Evolutionary conservation across 2,113 vertebrate genomes (phyloP).

Genomic region (Microcebus lehilahytsara): DNA sequence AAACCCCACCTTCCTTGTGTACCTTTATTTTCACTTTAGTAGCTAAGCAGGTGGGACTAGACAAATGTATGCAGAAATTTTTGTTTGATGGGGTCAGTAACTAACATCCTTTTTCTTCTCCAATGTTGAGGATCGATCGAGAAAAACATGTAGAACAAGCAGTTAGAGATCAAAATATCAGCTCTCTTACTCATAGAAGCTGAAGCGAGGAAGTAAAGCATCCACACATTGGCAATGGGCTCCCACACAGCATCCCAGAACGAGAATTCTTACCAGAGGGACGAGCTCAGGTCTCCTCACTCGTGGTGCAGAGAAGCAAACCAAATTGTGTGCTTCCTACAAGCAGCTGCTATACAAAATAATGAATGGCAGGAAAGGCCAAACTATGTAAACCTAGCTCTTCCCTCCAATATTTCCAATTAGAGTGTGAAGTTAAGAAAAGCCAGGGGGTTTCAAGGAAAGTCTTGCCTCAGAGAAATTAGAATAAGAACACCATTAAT

Average conservation of each 20-base stretch:
- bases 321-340: accelerated
- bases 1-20: background rate
- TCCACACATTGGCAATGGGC: accelerated
- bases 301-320: background rate
- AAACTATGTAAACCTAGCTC: no score
- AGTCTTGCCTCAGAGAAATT: no score
- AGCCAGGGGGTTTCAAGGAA: background rate
- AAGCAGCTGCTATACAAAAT: background rate
- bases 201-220: no score
- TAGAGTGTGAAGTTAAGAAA: background rate
- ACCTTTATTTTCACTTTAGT: background rate
- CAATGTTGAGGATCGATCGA: background rate
- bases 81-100: background rate
- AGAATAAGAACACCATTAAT: no score
- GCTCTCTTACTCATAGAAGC: background rate
- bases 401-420: background rate
- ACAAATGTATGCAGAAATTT: background rate
- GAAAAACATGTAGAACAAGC: background rate
- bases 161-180: background rate
- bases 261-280: background rate
- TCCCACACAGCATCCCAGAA: background rate
- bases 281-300: background rate
- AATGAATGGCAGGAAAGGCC: background rate
- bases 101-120: background rate
- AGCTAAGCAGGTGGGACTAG: background rate